A percentile compares a stretch with the other conserved stretches of the same genome.
phyloP scores from a whole-genome alignment of 2,888 invertebrate genomes.

The Acholoe squamosa region DNA sequence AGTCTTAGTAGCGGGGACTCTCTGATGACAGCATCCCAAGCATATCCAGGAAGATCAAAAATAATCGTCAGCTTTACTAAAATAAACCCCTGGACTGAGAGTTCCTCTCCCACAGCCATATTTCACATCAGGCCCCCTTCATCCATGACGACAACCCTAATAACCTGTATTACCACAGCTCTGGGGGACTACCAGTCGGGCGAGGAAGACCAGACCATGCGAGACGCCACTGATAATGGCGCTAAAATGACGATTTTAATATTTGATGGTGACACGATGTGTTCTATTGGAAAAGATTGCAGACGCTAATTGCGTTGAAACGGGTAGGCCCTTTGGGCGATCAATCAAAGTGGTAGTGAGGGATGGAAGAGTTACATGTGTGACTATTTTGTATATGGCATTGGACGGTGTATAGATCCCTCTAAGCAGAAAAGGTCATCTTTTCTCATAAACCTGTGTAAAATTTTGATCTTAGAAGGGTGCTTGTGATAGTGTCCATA shows the following conservation, averaged over 20 bases:
- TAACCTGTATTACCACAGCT: not conserved
- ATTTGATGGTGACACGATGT: constrained; percentile 11
- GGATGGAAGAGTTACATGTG: not conserved
- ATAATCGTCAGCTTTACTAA: too few relatives aligned
- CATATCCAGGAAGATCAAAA: too few relatives aligned
- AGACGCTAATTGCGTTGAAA: constrained; percentile 7
- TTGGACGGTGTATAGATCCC: too few relatives aligned
- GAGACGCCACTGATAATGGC: not conserved
- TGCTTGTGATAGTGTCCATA: too few relatives aligned
- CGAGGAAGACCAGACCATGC: not conserved
- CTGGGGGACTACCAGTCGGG: not conserved
- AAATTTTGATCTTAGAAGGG: too few relatives aligned
- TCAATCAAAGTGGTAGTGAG: not conserved
- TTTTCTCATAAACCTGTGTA: too few relatives aligned
- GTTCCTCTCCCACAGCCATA: too few relatives aligned
- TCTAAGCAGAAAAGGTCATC: too few relatives aligned
- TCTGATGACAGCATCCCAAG: too few relatives aligned
- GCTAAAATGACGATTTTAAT: constrained; percentile 5
- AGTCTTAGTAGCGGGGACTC: too few relatives aligned
- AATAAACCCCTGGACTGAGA: too few relatives aligned
- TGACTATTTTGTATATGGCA: too few relatives aligned
- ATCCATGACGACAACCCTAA: not conserved
- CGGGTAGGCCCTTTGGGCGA: not conserved
- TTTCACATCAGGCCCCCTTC: not conserved
- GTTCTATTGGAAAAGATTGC: constrained; percentile 6